Percentiles rank a stretch among this genome's conserved stretches.
phyloP scores from a whole-genome alignment of 1,140 invertebrate genomes.

The Muscidifurax raptorellus region DNA sequence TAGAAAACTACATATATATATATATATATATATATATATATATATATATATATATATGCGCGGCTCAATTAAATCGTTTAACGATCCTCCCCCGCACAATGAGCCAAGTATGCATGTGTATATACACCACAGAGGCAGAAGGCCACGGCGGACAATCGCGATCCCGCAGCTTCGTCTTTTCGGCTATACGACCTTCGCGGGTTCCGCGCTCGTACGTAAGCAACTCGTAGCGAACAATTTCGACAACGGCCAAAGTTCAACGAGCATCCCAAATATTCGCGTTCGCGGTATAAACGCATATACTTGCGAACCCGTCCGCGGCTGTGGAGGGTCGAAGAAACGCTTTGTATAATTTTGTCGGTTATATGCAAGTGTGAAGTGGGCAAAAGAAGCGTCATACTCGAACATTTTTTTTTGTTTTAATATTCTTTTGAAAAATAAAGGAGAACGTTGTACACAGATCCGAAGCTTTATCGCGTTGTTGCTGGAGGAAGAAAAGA shows the following conservation, averaged over 20 bases:
- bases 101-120: not conserved
- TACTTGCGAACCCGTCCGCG: too few species aligned
- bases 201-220: not conserved
- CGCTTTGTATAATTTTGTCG: too few species aligned
- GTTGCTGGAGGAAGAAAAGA: not conserved
- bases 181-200: not conserved
- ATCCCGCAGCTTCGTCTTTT: constrained; percentile 4
- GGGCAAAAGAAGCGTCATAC: constrained; percentile 9
- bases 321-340: not conserved
- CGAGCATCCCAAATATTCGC: constrained; percentile 45
- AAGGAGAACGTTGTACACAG: too few species aligned
- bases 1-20: not conserved
- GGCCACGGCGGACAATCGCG: constrained; percentile 13
- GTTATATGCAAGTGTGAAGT: too few species aligned
- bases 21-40: too few species aligned
- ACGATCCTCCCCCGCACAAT: constrained; percentile 30
- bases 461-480: not conserved
- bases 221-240: constrained; percentile 38
- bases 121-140: not conserved
- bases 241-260: constrained; percentile 27
- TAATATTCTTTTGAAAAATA: too few species aligned
- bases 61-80: constrained; percentile 52
- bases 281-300: not conserved
- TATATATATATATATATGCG: not conserved
- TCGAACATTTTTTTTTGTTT: not conserved